phyloP scores from a whole-genome alignment of 30 jellyfish, hydroid and myxozoan genomes.

The Nemopilema nomurai region DNA sequence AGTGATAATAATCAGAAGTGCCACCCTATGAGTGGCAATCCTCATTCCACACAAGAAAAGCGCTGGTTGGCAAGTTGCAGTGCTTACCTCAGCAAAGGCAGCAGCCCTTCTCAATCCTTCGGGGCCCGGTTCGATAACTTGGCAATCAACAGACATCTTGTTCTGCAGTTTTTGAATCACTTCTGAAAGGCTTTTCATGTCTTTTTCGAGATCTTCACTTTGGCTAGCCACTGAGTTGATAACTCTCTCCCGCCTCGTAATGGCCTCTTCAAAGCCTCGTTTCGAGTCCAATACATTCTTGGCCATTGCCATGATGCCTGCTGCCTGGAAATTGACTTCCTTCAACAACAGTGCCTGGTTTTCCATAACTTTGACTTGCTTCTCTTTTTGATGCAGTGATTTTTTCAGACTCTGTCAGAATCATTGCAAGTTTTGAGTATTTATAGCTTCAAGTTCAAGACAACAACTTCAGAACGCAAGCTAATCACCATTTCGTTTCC shows the following conservation, averaged over 20 bases:
- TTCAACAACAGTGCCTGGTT: conserved; percentile 15
- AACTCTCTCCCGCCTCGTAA: conserved; percentile 6
- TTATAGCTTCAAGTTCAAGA: no score
- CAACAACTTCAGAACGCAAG: background rate
- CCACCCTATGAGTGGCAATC: no score
- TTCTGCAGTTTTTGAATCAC: conserved; percentile 21
- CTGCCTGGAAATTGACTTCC: conserved; percentile 14
- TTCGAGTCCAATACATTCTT: conserved; percentile 1
- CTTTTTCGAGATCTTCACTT: conserved; percentile 13
- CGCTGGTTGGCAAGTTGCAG: no score
- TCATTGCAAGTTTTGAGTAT: background rate
- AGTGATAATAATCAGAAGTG: no score
- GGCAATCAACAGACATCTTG: conserved; percentile 29
- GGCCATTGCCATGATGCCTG: background rate
- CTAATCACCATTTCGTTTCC: no score
- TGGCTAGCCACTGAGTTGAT: background rate
- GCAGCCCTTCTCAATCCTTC: conserved; percentile 25
- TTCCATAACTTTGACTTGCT: conserved; percentile 15
- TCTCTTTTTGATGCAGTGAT: background rate
- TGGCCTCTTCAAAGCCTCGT: background rate
- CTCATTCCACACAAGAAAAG: no score
- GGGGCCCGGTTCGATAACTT: conserved; percentile 16
- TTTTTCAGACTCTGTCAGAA: conserved; percentile 2
- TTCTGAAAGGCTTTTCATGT: conserved; percentile 22
- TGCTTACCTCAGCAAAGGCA: conserved; percentile 30